Evolutionary conservation across 2,797 vertebrate genomes (phyloP).

Genomic region (Cyclura pinguis): DNA sequence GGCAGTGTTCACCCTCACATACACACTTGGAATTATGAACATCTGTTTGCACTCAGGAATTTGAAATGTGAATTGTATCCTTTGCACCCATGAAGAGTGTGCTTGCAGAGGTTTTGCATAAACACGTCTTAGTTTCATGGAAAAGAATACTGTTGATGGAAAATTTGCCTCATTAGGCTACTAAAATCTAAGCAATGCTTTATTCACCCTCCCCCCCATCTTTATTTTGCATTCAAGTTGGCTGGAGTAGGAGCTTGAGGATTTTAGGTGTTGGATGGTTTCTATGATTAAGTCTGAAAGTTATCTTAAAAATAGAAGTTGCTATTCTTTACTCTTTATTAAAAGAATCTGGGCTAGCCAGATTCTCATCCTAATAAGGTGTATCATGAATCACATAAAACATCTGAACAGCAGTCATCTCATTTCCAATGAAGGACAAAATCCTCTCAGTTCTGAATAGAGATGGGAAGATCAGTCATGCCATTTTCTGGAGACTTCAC

Average conservation of each 20-base stretch:
- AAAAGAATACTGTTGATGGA: neutral
- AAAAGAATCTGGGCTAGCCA: neutral
- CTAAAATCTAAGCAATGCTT: neutral
- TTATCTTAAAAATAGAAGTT: neutral
- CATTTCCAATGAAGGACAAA: neutral
- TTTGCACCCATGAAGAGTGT: slow-evolving; percentile 10
- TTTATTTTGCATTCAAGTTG: neutral
- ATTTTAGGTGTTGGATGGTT: neutral
- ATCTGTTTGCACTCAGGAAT: slow-evolving; percentile 31
- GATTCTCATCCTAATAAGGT: neutral
- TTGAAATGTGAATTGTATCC: slow-evolving; percentile 22
- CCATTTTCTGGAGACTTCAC: neutral
- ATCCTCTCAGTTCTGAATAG: neutral
- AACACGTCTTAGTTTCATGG: neutral
- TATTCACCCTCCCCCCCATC: neutral
- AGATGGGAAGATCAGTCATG: neutral
- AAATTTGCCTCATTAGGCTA: neutral
- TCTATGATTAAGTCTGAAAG: neutral
- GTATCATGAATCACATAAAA: neutral
- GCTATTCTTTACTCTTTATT: slow-evolving; percentile 4
- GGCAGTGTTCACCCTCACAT: neutral
- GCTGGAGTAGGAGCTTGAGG: neutral
- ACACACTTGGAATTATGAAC: slow-evolving; percentile 32
- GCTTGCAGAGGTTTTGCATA: neutral
- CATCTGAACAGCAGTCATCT: neutral